These are phyloP conservation scores for Stomatorhinus ivindoensis DNA, from an alignment of 2,113 vertebrate species.

Conservation along the genomic window DNA sequence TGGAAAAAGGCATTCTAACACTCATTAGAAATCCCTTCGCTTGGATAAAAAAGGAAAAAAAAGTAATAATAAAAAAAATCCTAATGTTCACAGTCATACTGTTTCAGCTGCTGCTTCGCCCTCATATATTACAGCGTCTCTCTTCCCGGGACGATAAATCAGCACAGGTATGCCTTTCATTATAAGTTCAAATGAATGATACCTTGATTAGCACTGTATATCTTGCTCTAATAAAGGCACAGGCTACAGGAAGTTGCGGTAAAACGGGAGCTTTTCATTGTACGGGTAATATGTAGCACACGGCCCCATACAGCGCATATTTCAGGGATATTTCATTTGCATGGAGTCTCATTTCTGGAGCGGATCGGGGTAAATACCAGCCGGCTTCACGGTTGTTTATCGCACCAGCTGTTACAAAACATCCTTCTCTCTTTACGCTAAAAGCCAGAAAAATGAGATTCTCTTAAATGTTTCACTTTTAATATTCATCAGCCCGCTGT, in stretches of 20 bases:
- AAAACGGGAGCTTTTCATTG: constrained; percentile 30
- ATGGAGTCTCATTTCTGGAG: constrained; percentile 51
- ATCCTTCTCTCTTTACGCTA: constrained; percentile 44
- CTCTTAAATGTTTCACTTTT: constrained; percentile 66
- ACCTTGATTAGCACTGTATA: constrained; percentile 34
- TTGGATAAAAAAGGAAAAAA: neutral
- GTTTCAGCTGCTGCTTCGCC: neutral
- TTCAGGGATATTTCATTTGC: constrained; percentile 52
- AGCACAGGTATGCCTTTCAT: neutral
- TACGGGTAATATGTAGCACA: constrained; percentile 45
- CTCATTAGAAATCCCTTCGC: neutral
- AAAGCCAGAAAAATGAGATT: constrained; percentile 56
- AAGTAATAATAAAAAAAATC: neutral
- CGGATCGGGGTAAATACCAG: constrained; percentile 47
- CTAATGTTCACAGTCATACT: neutral
- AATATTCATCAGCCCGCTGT: constrained; percentile 69
- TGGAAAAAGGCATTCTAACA: neutral
- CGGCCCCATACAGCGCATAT: constrained; percentile 37
- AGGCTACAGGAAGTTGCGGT: constrained; percentile 41
- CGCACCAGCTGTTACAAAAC: constrained; percentile 53
- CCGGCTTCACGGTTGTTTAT: constrained; percentile 41
- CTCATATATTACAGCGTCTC: neutral
- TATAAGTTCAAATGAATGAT: neutral
- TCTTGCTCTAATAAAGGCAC: constrained; percentile 44
- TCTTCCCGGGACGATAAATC: neutral